Percentiles rank a stretch among this genome's conserved stretches.
Evolutionary conservation across 2,888 invertebrate species (phyloP).

Genomic region (Luffia ferchaultella): DNA sequence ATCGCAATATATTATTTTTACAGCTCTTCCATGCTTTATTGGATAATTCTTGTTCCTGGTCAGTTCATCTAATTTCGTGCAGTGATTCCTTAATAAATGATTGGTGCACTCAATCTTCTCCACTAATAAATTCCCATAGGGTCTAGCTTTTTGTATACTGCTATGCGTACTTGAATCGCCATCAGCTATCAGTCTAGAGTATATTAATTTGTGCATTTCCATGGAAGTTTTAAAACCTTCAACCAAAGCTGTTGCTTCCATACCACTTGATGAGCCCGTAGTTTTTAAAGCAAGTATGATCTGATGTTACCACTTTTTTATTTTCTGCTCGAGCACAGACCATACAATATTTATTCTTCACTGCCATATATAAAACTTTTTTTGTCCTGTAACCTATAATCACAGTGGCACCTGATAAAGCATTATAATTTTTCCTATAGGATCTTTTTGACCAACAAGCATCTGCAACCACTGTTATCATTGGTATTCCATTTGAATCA

Average conservation of each 20-base stretch:
- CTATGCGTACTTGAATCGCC: background rate
- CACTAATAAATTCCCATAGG: background rate
- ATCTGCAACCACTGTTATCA: background rate
- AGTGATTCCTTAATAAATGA: background rate
- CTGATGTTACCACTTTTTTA: background rate
- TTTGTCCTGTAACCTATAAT: background rate
- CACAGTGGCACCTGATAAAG: background rate
- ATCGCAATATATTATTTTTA: too few relatives aligned
- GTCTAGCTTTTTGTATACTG: background rate
- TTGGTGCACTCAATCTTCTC: background rate
- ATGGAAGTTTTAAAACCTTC: background rate
- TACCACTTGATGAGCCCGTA: background rate
- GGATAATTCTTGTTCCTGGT: too few relatives aligned
- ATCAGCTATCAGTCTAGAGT: background rate
- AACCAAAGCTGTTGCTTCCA: background rate
- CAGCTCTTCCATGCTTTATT: too few relatives aligned
- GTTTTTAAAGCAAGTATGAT: background rate
- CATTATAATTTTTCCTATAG: background rate
- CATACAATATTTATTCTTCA: background rate
- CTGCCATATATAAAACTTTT: background rate
- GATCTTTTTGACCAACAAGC: background rate
- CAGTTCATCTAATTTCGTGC: too few relatives aligned
- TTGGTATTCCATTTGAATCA: background rate
- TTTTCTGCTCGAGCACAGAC: background rate
- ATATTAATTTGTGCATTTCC: background rate